Conservation (phyloP, 37 sponge, comb jelly and placozoan species). For the Mnemiopsis leidyi region DNA sequence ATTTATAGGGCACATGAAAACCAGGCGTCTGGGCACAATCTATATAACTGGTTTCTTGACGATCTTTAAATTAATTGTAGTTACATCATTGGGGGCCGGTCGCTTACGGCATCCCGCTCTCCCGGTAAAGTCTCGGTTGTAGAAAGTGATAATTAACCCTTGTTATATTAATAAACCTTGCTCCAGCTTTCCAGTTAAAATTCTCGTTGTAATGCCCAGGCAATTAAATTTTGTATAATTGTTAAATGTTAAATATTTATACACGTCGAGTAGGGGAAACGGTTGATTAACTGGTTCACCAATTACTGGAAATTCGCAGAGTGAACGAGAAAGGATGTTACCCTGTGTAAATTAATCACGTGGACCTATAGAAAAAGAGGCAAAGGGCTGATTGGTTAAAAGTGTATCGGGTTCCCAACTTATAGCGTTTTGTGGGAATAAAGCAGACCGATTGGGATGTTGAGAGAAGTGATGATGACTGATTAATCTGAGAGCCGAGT, state of each 20-base stretch:
- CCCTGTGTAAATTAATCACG: no score
- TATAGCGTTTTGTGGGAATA: no score
- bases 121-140: neutral
- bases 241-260: neutral
- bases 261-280: neutral
- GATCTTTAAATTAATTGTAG: neutral
- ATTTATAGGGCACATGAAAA: no score
- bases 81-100: neutral
- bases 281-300: neutral
- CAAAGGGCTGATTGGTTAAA: no score
- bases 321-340: neutral
- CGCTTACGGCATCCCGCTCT: neutral
- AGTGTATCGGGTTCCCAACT: no score
- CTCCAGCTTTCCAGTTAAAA: neutral
- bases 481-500: no score
- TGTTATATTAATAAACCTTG: neutral
- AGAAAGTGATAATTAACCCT: neutral
- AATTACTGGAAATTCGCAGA: neutral
- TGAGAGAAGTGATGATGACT: no score
- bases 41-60: no score
- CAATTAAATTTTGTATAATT: neutral
- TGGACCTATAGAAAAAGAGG: neutral
- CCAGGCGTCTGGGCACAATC: no score
- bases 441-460: no score
- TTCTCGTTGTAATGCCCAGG: neutral